Conservation (phyloP, 2,113 vertebrate genomes). For the Thryonomys swinderianus region DNA sequence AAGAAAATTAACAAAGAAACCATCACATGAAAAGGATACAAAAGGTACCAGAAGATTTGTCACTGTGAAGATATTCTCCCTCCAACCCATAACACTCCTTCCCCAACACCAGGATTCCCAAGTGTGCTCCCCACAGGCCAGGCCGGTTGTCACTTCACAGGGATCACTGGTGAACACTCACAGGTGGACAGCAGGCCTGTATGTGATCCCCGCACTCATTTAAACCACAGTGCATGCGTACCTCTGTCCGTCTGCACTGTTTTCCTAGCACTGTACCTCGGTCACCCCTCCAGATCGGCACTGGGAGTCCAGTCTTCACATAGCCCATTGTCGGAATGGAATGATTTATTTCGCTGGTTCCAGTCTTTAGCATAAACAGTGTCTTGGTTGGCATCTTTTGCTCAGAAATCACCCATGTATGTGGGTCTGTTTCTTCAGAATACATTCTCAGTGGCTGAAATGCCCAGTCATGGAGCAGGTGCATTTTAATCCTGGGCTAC, state of each 20-base stretch:
- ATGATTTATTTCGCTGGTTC: neutral
- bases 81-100: neutral
- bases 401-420: neutral
- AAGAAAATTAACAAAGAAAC: neutral
- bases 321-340: neutral
- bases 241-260: neutral
- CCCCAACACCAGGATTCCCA: neutral
- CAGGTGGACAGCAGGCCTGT: neutral
- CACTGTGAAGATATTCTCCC: neutral
- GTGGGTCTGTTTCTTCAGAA: neutral
- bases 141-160: rapidly evolving
- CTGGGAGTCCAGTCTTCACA: constrained; percentile 30
- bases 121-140: neutral
- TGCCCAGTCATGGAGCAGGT: neutral
- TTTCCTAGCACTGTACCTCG: neutral
- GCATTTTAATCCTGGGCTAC: neutral
- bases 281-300: constrained; percentile 9
- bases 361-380: neutral
- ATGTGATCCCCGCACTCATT: neutral
- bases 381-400: neutral
- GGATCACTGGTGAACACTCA: neutral
- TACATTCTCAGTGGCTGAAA: neutral
- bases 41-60: neutral
- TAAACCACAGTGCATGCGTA: neutral
- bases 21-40: neutral